Base-by-base conservation (phyloP, 2,113 vertebrate species). In the Tricholaema leucomelas region DNA sequence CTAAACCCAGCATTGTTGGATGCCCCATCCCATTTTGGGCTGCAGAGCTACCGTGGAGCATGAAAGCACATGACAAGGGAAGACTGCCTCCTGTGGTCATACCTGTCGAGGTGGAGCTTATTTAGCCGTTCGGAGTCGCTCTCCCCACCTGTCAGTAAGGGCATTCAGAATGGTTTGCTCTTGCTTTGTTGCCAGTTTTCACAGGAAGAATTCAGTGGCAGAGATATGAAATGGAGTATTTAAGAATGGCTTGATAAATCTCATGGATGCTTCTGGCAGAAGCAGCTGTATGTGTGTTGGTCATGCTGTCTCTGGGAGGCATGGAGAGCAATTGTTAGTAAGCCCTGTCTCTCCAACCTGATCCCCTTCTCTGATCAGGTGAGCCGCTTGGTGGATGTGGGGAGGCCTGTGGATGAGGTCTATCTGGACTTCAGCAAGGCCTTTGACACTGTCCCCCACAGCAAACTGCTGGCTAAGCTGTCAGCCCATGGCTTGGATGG, bases 1-100 rank as follows among this genome's bases (percentile, higher is more conserved):
- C 3, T 0, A n/a, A n/a, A 24, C 42, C 24, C 59, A 38, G 1
- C 5, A 2, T 31, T 27, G 33, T 7, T 23, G 24, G 42, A 30
- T 36, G 21, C 15, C 33, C 12, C 16, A 55, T 77, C 44, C 25
- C 27, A 10, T 20, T 21, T 50, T 40, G 21, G 36, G 15, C 36
- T 35, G 50, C 27, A 60, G 42, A 27, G 30, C 54, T 78, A 4
- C 44, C 20, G 0, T 48, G 33, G 78, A 61, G 55, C 3, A 10
- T 4, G 18, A 59, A 66, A 36, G 23, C 18, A 18, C 4, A 3
- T 28, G 9, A 12, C 27, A 50, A 72, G 23, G 40, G 54, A 44
- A 33, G 5, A 5, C 12, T 36, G 8, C 38, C 8, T 9, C 52
- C 46, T 56, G 28, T 58, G 31, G 27, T 61, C n/a, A 54, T 33